Percentiles rank a stretch among this genome's conserved stretches.
These are phyloP conservation scores for Callimorpha dominula DNA, from an alignment of 2,888 invertebrate genomes.

Conservation along the genomic window DNA sequence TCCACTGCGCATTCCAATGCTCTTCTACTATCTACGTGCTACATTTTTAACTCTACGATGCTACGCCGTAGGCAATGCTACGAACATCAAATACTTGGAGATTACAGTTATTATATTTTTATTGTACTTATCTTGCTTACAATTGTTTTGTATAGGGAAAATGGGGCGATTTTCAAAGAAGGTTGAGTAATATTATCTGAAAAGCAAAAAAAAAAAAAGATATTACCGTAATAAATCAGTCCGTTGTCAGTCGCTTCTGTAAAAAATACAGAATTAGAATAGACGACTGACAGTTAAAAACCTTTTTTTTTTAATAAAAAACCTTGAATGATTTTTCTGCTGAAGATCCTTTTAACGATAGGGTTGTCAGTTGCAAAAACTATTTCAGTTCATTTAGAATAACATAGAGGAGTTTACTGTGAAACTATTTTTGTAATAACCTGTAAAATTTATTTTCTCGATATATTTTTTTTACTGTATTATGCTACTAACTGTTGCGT, in stretches of 20 bases:
- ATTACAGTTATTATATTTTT: no score
- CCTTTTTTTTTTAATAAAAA: background rate
- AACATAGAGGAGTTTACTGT: no score
- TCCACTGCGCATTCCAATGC: conserved; percentile 2
- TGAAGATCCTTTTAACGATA: background rate
- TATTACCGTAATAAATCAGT: background rate
- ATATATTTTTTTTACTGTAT: no score
- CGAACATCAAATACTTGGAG: conserved; percentile 6
- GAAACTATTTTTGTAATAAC: no score
- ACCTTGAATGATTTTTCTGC: background rate
- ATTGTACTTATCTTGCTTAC: background rate
- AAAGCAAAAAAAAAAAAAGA: background rate
- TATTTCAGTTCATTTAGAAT: no score
- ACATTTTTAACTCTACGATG: conserved; percentile 36
- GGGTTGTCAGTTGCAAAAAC: no score
- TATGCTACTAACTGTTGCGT: no score
- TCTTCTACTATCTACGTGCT: conserved; percentile 23
- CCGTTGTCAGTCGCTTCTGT: background rate
- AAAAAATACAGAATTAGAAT: background rate
- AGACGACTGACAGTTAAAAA: background rate
- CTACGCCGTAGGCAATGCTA: conserved; percentile 43
- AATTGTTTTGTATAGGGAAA: background rate
- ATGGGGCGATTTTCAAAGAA: background rate
- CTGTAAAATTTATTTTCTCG: no score
- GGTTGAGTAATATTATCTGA: background rate